Base-by-base conservation (phyloP, 1,140 invertebrate genomes). In the Tetraneura akinire region DNA sequence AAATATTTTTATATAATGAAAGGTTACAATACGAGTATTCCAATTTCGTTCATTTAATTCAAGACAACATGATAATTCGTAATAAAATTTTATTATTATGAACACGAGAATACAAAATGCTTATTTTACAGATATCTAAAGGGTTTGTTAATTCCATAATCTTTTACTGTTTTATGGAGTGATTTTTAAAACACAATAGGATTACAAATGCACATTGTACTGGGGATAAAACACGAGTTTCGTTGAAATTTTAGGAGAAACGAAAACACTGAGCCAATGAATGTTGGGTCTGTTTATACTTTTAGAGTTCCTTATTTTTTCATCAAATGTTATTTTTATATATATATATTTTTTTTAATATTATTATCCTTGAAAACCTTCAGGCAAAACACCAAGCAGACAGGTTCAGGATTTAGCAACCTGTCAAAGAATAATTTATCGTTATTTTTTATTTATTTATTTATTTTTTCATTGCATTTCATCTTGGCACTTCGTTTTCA, bases 401-500 rank as follows among this genome's bases (percentile, higher is more conserved):
- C 53, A 76, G 51, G 73, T 76, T 76, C 57, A 55, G 53, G 73
- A 76, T 76, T 76, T 76, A 57, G 51, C 53, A 76, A n/a, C 51
- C 53, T 55, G 51, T 76, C 73, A 76, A 76, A 76, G 73, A 57
- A 76, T 76, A 76, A 76, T 76, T 76, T 76, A 76, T 76, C 26
- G 73, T 42, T 76, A 57, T 55, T 76, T 68, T 68, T 68, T 64
- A 37, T 32, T 62, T 60, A 23, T 29, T 29, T 32, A n/a, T 64
- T n/a, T 64, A 23, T 57, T 73, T 57, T 55, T 74, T 51, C 47
- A 74, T 53, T 55, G 37, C 32, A 76, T 76, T 76, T 76, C 21
- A 16, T 37, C 66, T 76, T 55, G 53, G 29, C 73, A 74, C 73
- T 55, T 55, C 47, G 47, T 73, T 53, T 73, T 26, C 73, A 55